Conservation (phyloP, 1,140 invertebrate genomes). For the Drosophila fuyamai region DNA sequence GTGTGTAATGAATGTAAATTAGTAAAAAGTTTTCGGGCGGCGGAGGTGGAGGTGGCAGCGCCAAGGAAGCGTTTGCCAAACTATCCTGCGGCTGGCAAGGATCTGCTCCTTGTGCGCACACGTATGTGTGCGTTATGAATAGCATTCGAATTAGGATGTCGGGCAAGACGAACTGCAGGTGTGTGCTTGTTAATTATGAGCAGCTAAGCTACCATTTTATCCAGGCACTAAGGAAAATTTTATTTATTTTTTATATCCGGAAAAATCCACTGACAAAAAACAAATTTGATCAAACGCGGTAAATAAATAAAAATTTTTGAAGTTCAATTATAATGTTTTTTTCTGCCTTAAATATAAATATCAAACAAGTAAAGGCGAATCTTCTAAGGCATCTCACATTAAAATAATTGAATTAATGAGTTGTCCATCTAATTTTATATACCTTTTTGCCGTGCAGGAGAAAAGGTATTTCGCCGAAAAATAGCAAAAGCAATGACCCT, state of each 20-base stretch:
- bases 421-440: background rate
- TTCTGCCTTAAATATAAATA: too few relatives aligned
- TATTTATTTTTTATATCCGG: too few relatives aligned
- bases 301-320: too few relatives aligned
- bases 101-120: slow-evolving; percentile 30
- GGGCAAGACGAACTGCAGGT: slow-evolving; percentile 49
- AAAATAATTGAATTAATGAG: background rate
- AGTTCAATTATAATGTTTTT: too few relatives aligned
- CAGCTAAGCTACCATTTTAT: slow-evolving; percentile 23
- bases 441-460: background rate
- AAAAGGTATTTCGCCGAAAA: slow-evolving; percentile 26
- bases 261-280: too few relatives aligned
- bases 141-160: slow-evolving; percentile 68
- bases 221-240: background rate
- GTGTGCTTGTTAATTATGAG: slow-evolving; percentile 64
- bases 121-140: slow-evolving; percentile 62
- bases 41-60: slow-evolving; percentile 20
- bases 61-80: slow-evolving; percentile 47
- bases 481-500: slow-evolving; percentile 65
- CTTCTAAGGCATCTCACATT: background rate
- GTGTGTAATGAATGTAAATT: slow-evolving; percentile 83
- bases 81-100: slow-evolving; percentile 74
- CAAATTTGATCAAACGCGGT: too few relatives aligned
- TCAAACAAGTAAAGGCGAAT: too few relatives aligned
- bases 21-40: slow-evolving; percentile 74